phyloP scores from a whole-genome alignment of 1,140 invertebrate species.

The Oryctes rhinoceros region DNA sequence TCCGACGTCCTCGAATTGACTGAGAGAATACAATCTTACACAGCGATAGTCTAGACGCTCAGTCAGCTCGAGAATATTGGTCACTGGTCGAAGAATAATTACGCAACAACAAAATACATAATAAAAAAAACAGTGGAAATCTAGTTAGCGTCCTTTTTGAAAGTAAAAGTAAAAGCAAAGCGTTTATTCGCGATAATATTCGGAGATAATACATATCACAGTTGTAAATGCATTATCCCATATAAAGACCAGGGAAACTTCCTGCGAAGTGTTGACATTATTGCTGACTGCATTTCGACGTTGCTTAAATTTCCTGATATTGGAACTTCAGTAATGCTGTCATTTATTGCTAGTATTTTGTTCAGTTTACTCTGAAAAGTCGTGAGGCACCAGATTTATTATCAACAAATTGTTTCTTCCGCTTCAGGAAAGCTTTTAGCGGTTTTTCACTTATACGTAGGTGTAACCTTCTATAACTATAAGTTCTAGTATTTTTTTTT shows the following conservation, averaged over 20 bases:
- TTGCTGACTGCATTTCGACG: not conserved
- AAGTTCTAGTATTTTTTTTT: no score
- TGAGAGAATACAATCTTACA: no score
- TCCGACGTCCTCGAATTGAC: no score
- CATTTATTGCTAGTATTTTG: conserved; percentile 34
- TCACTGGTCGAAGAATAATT: no score
- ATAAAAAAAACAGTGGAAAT: no score
- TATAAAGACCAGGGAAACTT: conserved; percentile 55
- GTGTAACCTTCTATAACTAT: no score
- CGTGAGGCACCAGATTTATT: conserved; percentile 8
- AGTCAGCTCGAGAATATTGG: no score
- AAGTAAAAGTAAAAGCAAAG: no score
- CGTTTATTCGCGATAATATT: conserved; percentile 45
- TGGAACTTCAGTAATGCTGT: conserved; percentile 8
- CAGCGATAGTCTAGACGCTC: no score
- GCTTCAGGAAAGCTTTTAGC: conserved; percentile 20
- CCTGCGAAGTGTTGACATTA: not conserved
- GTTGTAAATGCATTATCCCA: conserved; percentile 53
- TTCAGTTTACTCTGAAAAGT: conserved; percentile 25
- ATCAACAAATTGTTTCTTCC: conserved; percentile 27
- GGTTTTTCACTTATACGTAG: no score
- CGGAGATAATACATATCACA: conserved; percentile 58
- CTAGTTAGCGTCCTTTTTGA: no score
- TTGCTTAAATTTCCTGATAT: not conserved
- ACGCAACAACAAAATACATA: no score